A percentile compares a stretch with the other conserved stretches of the same genome.
These are phyloP conservation scores for Ivindomyrus marchei DNA, from an alignment of 2,113 vertebrate genomes.

Conservation along the genomic window DNA sequence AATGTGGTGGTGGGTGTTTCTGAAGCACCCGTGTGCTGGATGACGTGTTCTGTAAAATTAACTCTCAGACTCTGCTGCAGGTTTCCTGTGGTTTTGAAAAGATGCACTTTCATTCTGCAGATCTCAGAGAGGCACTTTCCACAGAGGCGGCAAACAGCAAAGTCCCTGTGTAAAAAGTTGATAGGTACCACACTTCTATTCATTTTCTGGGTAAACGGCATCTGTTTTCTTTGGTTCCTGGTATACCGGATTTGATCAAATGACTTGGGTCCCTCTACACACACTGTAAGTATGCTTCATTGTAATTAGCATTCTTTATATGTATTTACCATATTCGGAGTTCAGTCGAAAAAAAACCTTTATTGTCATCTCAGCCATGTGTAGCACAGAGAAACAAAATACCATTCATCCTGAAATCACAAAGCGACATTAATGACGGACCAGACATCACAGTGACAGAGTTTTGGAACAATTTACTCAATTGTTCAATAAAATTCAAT, in stretches of 20 bases:
- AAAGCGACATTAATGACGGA: neutral
- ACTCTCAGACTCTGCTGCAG: neutral
- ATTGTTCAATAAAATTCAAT: neutral
- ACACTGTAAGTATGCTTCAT: neutral
- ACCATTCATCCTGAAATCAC: neutral
- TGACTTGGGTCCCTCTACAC: neutral
- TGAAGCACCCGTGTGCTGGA: neutral
- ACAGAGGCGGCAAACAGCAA: neutral
- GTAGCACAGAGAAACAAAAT: neutral
- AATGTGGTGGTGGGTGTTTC: neutral
- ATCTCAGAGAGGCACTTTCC: conserved; percentile 2
- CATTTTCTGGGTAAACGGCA: neutral
- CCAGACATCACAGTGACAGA: neutral
- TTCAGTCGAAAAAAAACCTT: neutral
- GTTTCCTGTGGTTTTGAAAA: conserved; percentile 12
- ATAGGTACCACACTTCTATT: neutral
- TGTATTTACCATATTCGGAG: neutral
- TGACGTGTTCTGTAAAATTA: neutral
- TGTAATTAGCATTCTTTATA: neutral
- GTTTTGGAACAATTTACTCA: neutral
- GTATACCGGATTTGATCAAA: neutral
- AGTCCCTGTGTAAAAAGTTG: neutral
- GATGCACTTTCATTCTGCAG: neutral
- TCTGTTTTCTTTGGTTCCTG: neutral
- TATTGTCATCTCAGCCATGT: neutral